These are phyloP conservation scores for Datnioides undecimradiatus DNA, from an alignment of 2,113 vertebrate species.

Conservation along the genomic window DNA sequence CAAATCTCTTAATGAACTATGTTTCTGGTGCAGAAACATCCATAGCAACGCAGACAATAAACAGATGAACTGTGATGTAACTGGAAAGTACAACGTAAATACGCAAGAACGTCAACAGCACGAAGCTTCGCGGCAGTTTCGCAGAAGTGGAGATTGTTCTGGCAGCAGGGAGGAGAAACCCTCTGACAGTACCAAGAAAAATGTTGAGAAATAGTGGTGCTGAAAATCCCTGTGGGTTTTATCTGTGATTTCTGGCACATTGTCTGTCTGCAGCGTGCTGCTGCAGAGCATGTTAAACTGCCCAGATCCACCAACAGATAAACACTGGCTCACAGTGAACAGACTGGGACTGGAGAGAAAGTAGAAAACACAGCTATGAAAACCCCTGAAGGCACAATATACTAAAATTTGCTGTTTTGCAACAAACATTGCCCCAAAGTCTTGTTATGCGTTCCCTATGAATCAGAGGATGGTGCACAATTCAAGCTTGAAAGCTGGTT, in stretches of 20 bases:
- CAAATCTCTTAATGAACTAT: no score
- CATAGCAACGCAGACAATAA: not conserved
- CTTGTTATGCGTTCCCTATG: no score
- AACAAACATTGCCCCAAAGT: no score
- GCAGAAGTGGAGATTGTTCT: not conserved
- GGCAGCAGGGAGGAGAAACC: not conserved
- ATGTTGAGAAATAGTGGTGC: constrained; percentile 13
- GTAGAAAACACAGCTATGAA: not conserved
- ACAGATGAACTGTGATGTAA: not conserved
- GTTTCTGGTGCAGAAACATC: no score
- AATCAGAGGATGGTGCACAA: no score
- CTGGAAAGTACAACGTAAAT: not conserved
- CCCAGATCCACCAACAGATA: not conserved
- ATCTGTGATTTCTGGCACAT: constrained; percentile 24
- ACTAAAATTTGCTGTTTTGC: no score
- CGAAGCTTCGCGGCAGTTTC: not conserved
- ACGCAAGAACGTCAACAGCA: not conserved
- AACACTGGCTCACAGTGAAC: not conserved
- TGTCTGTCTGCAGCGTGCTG: no score
- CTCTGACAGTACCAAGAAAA: not conserved
- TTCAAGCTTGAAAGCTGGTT: not conserved
- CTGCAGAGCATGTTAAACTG: not conserved
- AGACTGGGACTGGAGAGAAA: not conserved
- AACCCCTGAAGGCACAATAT: no score
- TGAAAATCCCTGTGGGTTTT: not conserved